These are phyloP conservation scores for Monopterus albus DNA, from an alignment of 2,113 vertebrate species.

Conservation along the genomic window DNA sequence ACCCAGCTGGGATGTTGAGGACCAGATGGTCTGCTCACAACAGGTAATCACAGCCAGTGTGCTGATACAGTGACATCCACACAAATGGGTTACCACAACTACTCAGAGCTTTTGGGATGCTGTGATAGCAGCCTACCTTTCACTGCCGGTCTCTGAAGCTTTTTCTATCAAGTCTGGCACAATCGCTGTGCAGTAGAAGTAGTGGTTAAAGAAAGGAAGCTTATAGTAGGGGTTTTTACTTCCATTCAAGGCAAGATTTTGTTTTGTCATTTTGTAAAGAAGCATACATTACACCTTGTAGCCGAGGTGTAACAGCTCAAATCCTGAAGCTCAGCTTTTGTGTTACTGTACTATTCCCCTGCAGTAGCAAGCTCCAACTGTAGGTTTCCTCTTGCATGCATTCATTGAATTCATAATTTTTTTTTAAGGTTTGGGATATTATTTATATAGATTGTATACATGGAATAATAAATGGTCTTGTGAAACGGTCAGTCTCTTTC, in stretches of 20 bases:
- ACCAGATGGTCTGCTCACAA: slow-evolving; percentile 78
- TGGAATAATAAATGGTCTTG: slow-evolving; percentile 26
- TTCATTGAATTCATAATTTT: slow-evolving; percentile 60
- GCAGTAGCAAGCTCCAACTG: slow-evolving; percentile 15
- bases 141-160: neutral
- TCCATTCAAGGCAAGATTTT: neutral
- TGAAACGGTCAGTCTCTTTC: slow-evolving; percentile 24
- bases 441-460: slow-evolving; percentile 57
- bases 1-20: slow-evolving; percentile 69
- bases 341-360: slow-evolving; percentile 32
- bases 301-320: slow-evolving; percentile 63
- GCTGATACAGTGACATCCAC: slow-evolving; percentile 63
- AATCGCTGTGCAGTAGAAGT: neutral
- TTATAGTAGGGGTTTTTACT: neutral
- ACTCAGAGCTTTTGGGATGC: slow-evolving; percentile 26
- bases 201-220: neutral
- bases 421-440: slow-evolving; percentile 61
- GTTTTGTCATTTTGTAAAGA: neutral
- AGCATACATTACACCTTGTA: neutral
- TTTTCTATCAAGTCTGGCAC: neutral
- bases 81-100: slow-evolving; percentile 63
- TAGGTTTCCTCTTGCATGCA: slow-evolving; percentile 42
- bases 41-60: slow-evolving; percentile 74
- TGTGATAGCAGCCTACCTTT: slow-evolving; percentile 2
- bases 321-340: slow-evolving; percentile 3